A percentile compares a stretch with the other conserved stretches of the same genome.
phyloP scores from a whole-genome alignment of 2,797 vertebrate species.

The Pseudotriccus pelzelni region DNA sequence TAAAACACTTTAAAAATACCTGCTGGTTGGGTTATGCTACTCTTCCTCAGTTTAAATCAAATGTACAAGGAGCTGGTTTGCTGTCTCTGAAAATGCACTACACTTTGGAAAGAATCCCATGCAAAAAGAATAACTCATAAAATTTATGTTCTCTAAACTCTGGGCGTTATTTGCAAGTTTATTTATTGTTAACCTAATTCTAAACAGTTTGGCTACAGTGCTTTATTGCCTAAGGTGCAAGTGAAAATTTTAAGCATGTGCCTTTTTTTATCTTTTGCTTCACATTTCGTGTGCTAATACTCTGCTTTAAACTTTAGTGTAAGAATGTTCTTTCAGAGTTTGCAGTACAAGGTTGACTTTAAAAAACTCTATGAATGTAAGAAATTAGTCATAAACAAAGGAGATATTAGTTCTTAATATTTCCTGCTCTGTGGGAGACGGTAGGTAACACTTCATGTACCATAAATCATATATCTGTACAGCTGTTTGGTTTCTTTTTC shows the following conservation, averaged over 20 bases:
- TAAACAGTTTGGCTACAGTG: background rate
- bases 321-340: background rate
- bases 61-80: background rate
- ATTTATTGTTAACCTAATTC: slow-evolving; percentile 31
- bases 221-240: background rate
- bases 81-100: background rate
- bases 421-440: background rate
- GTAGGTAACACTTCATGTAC: background rate
- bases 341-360: background rate
- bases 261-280: background rate
- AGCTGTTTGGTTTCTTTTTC: background rate
- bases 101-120: background rate
- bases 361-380: background rate
- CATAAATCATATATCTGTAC: background rate
- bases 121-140: background rate
- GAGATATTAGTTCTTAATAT: background rate
- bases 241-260: slow-evolving; percentile 41
- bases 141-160: slow-evolving; percentile 15
- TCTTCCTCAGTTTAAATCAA: slow-evolving; percentile 5
- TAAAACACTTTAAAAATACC: background rate
- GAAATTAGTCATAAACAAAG: background rate
- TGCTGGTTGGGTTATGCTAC: background rate
- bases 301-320: background rate
- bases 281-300: background rate
- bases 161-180: background rate